Percentiles rank a stretch among this genome's conserved stretches.
Evolutionary conservation across 1,140 invertebrate genomes (phyloP).

Genomic region (Diorhabda carinulata): DNA sequence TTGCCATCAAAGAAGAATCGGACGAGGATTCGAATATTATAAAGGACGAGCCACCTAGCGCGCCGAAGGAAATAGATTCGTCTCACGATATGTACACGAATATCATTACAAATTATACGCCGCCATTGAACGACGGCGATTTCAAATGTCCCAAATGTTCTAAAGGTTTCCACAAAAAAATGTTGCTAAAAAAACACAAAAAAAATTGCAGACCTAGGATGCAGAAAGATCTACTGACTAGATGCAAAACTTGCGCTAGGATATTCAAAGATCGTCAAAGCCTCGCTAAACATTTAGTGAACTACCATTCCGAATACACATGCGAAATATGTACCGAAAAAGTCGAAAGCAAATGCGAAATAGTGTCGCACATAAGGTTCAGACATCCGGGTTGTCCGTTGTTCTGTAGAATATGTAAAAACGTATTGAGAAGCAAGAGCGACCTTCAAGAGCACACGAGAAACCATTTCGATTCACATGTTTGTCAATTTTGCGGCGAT

Average conservation of each 20-base stretch:
- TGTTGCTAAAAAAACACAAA: conserved; percentile 54
- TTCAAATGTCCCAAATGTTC: conserved; percentile 55
- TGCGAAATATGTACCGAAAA: conserved; percentile 57
- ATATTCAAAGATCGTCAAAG: conserved; percentile 57
- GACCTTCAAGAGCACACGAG: conserved; percentile 54
- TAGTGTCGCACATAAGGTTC: conserved; percentile 58
- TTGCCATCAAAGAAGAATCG: conserved; percentile 9
- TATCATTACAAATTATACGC: conserved; percentile 46
- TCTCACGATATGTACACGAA: conserved; percentile 42
- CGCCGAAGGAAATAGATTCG: conserved; percentile 42
- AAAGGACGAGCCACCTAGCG: conserved; percentile 9
- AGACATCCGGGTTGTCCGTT: conserved; percentile 56
- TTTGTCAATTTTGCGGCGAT: conserved; percentile 62
- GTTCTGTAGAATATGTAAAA: conserved; percentile 53
- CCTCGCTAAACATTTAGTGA: conserved; percentile 54
- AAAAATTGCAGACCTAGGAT: conserved; percentile 51
- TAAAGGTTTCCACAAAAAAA: conserved; percentile 54
- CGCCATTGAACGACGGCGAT: conserved; percentile 48
- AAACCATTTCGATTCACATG: conserved; percentile 54
- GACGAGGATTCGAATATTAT: not conserved
- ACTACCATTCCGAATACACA: conserved; percentile 55
- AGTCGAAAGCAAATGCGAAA: conserved; percentile 53
- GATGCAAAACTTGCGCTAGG: conserved; percentile 55
- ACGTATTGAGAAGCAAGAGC: conserved; percentile 55
- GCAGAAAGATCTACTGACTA: conserved; percentile 55